Evolutionary conservation across 2,888 invertebrate genomes (phyloP), one percentile per base, ranked within the genome.

Genomic region (Troides aeacus): DNA sequence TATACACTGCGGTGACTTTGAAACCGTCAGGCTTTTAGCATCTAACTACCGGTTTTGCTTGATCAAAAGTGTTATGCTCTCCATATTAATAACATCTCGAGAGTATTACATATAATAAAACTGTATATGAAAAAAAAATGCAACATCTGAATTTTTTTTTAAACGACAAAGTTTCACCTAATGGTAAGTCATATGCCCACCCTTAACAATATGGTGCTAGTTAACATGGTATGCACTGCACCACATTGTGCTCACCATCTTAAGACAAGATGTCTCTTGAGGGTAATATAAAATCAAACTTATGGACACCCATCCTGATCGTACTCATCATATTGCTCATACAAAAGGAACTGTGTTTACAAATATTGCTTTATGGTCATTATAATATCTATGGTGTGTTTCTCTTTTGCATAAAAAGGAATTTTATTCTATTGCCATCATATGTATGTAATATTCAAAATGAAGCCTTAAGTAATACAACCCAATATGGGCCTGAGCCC

Each of bases 1-100:
- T 91, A 79, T 91, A 91, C 91, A 88, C 70, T 61, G 72, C 74
- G 76, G 74, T 71, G 74, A 70, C 62, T 62, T 65, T 17, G 58
- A 62, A 66, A 66, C 62, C 59, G 69, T 65, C 30, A 66, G 58
- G 66, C 66, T 66, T 57, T 30, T 30, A 65, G 64, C 69, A 46
- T 15, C 15, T 46, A 50, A 62, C 21, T 21, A 24, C 64, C 12
- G 50, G 15, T 60, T 64, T 61, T 39, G 42, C 1, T 66, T 58
- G 66, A 62, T 70, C 50, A 66, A 69, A 70, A 66, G 58, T 66
- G 69, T 66, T 62, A 65, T 36, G 69, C 23, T 24, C 18, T 56
- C n/a, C n/a, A 7, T n/a, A 56, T 18, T 15, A 3, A 17, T 18
- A 56, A 18, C 12, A 46, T 10, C 15, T 46, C 8, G 15, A 46